Evolutionary conservation across 2,113 vertebrate genomes (phyloP).

Genomic region (Muntiacus muntjak): DNA sequence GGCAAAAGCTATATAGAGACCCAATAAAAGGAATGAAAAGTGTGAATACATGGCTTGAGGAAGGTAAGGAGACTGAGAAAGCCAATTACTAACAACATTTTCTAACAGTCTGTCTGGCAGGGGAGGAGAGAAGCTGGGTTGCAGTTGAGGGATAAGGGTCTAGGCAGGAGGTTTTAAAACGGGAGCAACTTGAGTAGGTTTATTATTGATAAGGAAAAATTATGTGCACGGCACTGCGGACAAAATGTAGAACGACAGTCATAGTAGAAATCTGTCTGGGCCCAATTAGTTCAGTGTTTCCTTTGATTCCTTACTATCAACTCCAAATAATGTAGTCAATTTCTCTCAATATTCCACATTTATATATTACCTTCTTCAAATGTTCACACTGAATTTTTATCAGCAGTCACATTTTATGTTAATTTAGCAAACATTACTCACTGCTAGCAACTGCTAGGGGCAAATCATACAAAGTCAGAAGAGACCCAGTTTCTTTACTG

Average conservation of each 20-base stretch:
- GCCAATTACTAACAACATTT: neutral
- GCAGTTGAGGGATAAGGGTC: neutral
- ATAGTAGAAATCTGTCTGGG: neutral
- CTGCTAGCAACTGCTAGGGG: neutral
- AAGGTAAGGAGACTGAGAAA: slow-evolving; percentile 3
- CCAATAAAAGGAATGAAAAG: slow-evolving; percentile 23
- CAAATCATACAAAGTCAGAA: neutral
- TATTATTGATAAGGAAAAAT: neutral
- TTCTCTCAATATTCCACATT: neutral
- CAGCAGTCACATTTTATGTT: slow-evolving; percentile 1
- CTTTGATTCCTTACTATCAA: neutral
- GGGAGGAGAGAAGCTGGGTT: neutral
- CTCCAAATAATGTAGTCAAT: neutral
- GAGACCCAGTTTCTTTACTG: neutral
- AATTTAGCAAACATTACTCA: slow-evolving; percentile 24
- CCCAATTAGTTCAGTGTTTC: neutral
- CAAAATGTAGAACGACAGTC: neutral
- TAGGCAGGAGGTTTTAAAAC: neutral
- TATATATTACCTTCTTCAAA: neutral
- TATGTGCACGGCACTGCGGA: neutral
- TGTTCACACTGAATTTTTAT: slow-evolving; percentile 22
- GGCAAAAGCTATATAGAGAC: neutral
- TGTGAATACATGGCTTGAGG: neutral
- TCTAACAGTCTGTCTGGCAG: neutral
- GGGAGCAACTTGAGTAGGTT: neutral